A percentile compares a stretch with the other conserved stretches of the same genome.
phyloP scores from a whole-genome alignment of 2,113 vertebrate genomes.

The Podarcis raffonei region DNA sequence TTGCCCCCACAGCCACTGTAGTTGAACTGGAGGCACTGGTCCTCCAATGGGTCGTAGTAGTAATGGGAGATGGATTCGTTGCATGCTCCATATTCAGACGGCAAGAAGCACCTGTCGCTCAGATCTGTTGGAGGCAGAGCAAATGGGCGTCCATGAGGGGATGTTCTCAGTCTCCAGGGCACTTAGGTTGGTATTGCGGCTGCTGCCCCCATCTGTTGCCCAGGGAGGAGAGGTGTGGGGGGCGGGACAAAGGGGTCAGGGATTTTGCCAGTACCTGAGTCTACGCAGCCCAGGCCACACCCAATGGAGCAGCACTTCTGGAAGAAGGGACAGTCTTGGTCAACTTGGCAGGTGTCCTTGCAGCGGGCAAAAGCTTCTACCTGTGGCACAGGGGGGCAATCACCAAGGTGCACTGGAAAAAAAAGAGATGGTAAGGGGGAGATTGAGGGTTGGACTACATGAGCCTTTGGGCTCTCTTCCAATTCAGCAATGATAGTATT shows the following conservation, averaged over 20 bases:
- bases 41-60: constrained; percentile 77
- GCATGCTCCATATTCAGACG: constrained; percentile 74
- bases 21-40: constrained; percentile 77
- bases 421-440: not conserved
- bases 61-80: constrained; percentile 68
- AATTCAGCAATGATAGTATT: no score
- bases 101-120: constrained; percentile 34
- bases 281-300: not conserved
- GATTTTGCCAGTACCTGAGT: not conserved
- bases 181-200: no score
- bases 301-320: constrained; percentile 16
- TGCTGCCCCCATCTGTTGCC: rapidly evolving
- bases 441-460: no score
- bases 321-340: not conserved
- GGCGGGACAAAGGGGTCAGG: rapidly evolving
- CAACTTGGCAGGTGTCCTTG: not conserved
- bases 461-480: no score
- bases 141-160: not conserved
- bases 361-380: not conserved
- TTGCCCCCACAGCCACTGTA: constrained; percentile 84
- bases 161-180: no score
- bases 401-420: not conserved
- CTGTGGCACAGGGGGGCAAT: not conserved
- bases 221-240: not conserved
- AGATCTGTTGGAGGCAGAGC: rapidly evolving